A percentile compares a stretch with the other conserved stretches of the same genome.
Evolutionary conservation across 1,140 invertebrate genomes (phyloP).

Genomic region (Drosophila tropicalis): DNA sequence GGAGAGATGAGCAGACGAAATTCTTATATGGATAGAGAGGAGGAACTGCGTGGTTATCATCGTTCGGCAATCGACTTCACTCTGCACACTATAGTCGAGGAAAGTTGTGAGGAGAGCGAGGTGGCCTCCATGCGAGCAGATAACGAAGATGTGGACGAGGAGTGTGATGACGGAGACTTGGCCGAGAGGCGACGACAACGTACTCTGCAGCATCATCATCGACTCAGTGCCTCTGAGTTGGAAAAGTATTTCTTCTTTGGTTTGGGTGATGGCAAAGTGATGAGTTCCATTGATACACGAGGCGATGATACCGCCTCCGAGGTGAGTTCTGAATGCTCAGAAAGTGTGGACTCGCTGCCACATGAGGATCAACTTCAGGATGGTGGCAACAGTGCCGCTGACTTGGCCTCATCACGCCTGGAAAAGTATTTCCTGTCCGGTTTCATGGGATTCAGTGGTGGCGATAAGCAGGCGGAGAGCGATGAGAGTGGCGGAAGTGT

Average conservation of each 20-base stretch:
- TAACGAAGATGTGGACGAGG: conserved; percentile 51
- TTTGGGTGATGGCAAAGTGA: conserved; percentile 88
- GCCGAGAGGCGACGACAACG: conserved; percentile 72
- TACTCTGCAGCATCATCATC: conserved; percentile 82
- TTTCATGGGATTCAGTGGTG: conserved; percentile 90
- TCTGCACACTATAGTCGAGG: conserved; percentile 96
- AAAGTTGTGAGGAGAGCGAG: conserved; percentile 96
- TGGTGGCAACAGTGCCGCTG: conserved; percentile 84
- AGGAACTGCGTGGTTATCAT: conserved; percentile 91
- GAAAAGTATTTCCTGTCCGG: conserved; percentile 96
- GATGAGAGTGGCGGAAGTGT: conserved; percentile 87
- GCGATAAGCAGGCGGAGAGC: conserved; percentile 89
- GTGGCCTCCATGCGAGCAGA: conserved; percentile 84
- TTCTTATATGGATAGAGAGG: conserved; percentile 87
- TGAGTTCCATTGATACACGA: conserved; percentile 83
- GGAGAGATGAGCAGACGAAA: conserved; percentile 66
- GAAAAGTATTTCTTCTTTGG: conserved; percentile 96
- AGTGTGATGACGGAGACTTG: conserved; percentile 38
- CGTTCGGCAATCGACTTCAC: conserved; percentile 93
- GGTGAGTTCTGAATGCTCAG: conserved; percentile 93
- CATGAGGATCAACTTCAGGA: conserved; percentile 85
- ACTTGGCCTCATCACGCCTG: conserved; percentile 91
- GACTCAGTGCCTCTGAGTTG: conserved; percentile 90
- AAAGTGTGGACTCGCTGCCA: conserved; percentile 89
- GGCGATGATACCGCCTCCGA: conserved; percentile 92